These are phyloP conservation scores for Teleiodes luculella DNA, from an alignment of 2,888 invertebrate species.

Conservation along the genomic window DNA sequence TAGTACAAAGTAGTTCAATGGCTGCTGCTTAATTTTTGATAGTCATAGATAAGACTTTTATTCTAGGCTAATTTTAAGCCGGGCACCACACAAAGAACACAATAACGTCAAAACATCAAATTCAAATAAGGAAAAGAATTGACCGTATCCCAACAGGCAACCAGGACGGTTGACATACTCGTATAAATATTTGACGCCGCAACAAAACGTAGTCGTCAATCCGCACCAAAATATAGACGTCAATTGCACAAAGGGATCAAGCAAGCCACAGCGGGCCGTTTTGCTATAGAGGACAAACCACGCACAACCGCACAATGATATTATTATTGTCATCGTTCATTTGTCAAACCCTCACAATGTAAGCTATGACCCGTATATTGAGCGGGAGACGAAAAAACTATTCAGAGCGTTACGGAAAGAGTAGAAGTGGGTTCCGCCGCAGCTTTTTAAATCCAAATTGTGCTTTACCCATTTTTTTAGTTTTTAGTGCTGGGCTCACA, in stretches of 20 bases:
- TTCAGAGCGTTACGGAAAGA: neutral
- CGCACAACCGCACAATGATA: constrained; percentile 24
- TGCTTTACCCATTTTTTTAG: too few relatives aligned
- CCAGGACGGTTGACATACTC: neutral
- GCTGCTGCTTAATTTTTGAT: too few relatives aligned
- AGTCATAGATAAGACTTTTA: too few relatives aligned
- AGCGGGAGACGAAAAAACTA: neutral
- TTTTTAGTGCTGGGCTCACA: too few relatives aligned
- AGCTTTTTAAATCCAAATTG: neutral
- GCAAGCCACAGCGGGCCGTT: too few relatives aligned
- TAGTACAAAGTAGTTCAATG: too few relatives aligned
- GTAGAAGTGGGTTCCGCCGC: neutral
- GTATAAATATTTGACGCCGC: neutral
- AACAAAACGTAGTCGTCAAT: constrained; percentile 14
- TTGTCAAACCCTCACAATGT: constrained; percentile 18
- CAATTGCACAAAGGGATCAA: constrained; percentile 19
- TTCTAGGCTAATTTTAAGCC: too few relatives aligned
- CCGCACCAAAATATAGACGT: constrained; percentile 12
- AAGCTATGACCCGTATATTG: constrained; percentile 15
- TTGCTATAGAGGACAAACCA: neutral
- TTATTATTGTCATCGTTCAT: constrained; percentile 26
- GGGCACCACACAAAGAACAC: too few relatives aligned
- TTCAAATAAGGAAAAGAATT: too few relatives aligned
- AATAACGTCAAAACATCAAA: too few relatives aligned
- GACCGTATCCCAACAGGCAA: neutral